These are phyloP conservation scores for Drosophila paramelanica DNA, from an alignment of 2,888 invertebrate species.

Conservation along the genomic window DNA sequence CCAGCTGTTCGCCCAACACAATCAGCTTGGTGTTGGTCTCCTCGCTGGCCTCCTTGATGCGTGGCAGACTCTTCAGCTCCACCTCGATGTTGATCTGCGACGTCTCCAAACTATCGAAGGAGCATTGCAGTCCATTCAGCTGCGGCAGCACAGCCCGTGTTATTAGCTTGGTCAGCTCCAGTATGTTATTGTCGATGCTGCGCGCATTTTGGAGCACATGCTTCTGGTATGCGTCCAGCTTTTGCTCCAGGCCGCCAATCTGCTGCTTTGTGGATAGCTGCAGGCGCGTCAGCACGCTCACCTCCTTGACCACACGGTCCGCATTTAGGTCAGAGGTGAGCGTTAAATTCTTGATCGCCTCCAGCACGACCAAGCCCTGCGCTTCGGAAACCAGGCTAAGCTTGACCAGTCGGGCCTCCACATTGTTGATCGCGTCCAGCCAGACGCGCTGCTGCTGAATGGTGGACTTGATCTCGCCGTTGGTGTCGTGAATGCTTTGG, in stretches of 20 bases:
- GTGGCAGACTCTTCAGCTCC: constrained; percentile 49
- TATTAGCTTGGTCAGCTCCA: constrained; percentile 54
- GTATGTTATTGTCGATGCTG: constrained; percentile 50
- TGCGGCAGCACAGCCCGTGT: constrained; percentile 62
- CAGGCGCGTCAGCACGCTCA: constrained; percentile 27
- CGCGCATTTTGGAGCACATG: constrained; percentile 43
- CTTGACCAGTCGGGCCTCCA: constrained; percentile 32
- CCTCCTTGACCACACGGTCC: constrained; percentile 33
- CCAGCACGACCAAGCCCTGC: constrained; percentile 26
- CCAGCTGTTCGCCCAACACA: constrained; percentile 38
- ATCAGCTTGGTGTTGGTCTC: constrained; percentile 42
- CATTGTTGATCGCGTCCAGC: constrained; percentile 29
- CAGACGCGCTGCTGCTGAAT: constrained; percentile 46
- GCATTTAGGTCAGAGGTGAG: constrained; percentile 22
- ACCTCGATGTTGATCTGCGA: constrained; percentile 67
- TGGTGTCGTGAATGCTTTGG: constrained; percentile 33
- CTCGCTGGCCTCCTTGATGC: constrained; percentile 46
- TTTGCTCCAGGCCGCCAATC: constrained; percentile 40
- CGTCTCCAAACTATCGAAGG: constrained; percentile 62
- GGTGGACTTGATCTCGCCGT: constrained; percentile 31
- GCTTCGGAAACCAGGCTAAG: constrained; percentile 21
- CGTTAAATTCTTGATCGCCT: constrained; percentile 43
- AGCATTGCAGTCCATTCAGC: constrained; percentile 59
- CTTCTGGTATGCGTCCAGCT: constrained; percentile 58
- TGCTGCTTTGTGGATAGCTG: constrained; percentile 54